A percentile compares a stretch with the other conserved stretches of the same genome.
These are phyloP conservation scores for Rattus norvegicus DNA, from an alignment of 2,113 vertebrate species.

Conservation along the genomic window GRCr8 NC_086021.1:56566501-56567000, in stretches of 20 bases:
- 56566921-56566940: not conserved
- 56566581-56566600: not conserved
- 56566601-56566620: not conserved
- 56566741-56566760: slow-evolving; percentile 24
- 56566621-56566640: not conserved
- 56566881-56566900: not conserved
- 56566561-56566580: not conserved
- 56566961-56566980: not conserved
- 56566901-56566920: not conserved
- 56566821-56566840: not conserved
- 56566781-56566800: not conserved
- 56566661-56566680: not conserved
- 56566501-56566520: not conserved
- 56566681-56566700: slow-evolving; percentile 8
- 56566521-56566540: not conserved
- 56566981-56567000: slow-evolving; percentile 21
- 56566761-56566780: slow-evolving; percentile 36
- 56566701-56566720: not conserved
- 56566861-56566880: not conserved
- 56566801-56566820: not conserved
- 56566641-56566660: not conserved
- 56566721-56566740: not conserved
- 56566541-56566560: not conserved
- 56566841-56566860: not conserved
- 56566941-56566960: not conserved